phyloP scores from a whole-genome alignment of 92 coral and sea anemone species.

The Palythoa grandiflora region DNA sequence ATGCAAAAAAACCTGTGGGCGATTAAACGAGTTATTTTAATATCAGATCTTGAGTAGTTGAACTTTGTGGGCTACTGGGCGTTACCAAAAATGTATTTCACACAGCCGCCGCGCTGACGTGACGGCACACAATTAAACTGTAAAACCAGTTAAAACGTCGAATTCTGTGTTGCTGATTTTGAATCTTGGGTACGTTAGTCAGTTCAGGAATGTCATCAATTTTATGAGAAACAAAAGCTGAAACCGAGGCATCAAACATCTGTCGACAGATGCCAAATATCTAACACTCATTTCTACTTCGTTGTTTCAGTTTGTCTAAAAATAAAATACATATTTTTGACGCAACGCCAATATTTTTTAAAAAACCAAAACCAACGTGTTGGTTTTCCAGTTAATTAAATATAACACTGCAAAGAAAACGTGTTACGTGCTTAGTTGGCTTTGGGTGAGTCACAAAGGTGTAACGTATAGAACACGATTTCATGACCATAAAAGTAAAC shows the following conservation, averaged over 20 bases:
- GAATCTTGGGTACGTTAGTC: background rate
- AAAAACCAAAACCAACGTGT: background rate
- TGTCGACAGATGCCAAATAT: background rate
- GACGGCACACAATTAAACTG: background rate
- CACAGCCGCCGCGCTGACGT: background rate
- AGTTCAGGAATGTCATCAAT: background rate
- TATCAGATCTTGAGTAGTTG: background rate
- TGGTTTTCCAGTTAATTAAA: background rate
- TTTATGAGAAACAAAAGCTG: background rate
- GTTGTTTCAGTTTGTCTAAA: background rate
- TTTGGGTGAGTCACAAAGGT: background rate
- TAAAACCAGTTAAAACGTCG: background rate
- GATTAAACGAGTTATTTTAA: background rate
- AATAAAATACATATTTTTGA: background rate
- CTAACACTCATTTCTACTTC: background rate
- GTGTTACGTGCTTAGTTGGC: background rate
- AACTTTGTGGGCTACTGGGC: background rate
- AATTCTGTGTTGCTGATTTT: background rate
- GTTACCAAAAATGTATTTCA: background rate
- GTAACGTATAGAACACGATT: background rate
- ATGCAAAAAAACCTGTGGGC: background rate
- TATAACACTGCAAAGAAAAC: background rate
- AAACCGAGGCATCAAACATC: background rate
- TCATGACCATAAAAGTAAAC: background rate
- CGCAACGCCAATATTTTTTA: background rate